These are phyloP conservation scores for Diplolepis rosae DNA, from an alignment of 2,888 invertebrate genomes.

Conservation along the genomic window DNA sequence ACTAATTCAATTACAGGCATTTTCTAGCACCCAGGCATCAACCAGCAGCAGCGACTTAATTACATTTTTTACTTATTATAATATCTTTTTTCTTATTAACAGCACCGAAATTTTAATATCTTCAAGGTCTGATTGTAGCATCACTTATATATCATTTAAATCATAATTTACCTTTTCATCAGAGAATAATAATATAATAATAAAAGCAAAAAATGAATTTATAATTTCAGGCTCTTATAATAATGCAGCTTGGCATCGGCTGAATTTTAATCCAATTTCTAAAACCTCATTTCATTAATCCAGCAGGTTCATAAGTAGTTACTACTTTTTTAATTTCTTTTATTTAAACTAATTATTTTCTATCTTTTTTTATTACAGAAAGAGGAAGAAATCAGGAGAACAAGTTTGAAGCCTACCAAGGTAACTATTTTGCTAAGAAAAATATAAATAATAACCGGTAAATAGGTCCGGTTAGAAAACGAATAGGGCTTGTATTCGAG, in stretches of 20 bases:
- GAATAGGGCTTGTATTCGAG: too few relatives aligned
- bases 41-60: background rate
- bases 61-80: too few relatives aligned
- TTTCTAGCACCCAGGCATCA: background rate
- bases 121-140: background rate
- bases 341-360: background rate
- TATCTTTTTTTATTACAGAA: constrained; percentile 65
- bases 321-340: background rate
- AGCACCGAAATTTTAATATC: background rate
- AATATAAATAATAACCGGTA: background rate
- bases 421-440: constrained; percentile 51
- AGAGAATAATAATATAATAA: background rate
- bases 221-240: too few relatives aligned
- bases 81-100: constrained; percentile 1
- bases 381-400: constrained; percentile 61
- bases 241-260: too few relatives aligned
- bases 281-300: too few relatives aligned
- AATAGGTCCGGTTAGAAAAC: too few relatives aligned
- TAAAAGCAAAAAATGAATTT: too few relatives aligned
- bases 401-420: constrained; percentile 65
- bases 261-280: too few relatives aligned
- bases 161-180: too few relatives aligned
- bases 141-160: too few relatives aligned
- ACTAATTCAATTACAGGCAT: constrained; percentile 7
- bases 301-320: too few relatives aligned